These are phyloP conservation scores for Ectropis crepuscularia DNA, from an alignment of 2,888 invertebrate genomes.

Conservation along the genomic window DNA sequence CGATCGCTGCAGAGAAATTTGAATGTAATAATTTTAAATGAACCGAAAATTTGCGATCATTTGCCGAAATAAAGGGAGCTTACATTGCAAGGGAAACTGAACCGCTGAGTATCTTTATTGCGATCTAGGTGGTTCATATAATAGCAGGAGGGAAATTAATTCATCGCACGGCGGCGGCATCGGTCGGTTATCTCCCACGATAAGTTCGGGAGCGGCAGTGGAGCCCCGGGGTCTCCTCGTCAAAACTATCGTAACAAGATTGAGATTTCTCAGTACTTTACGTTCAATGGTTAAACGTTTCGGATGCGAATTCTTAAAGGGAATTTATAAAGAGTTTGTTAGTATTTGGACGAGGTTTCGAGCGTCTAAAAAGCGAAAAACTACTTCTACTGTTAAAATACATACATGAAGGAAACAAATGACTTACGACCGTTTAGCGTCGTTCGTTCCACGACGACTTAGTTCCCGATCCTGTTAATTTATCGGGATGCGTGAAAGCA, in stretches of 20 bases:
- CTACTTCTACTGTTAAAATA: no score
- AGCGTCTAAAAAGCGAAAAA: constrained; percentile 41
- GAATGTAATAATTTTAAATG: constrained; percentile 59
- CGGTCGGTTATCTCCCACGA: constrained; percentile 64
- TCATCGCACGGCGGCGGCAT: constrained; percentile 72
- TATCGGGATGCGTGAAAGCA: no score
- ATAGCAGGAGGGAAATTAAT: constrained; percentile 76
- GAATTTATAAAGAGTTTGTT: constrained; percentile 55
- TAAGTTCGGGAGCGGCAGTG: constrained; percentile 56
- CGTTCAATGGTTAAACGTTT: constrained; percentile 58
- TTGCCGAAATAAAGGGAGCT: constrained; percentile 54
- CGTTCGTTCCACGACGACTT: no score
- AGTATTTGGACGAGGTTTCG: constrained; percentile 51
- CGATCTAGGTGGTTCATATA: constrained; percentile 74
- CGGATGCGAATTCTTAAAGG: constrained; percentile 51
- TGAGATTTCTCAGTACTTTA: constrained; percentile 71
- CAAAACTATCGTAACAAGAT: constrained; percentile 78
- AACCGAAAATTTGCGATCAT: constrained; percentile 62
- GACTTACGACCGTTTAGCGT: no score
- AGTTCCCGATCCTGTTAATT: no score
- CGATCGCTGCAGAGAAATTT: constrained; percentile 38
- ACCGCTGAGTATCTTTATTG: constrained; percentile 71
- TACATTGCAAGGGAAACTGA: constrained; percentile 55
- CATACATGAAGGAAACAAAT: no score
- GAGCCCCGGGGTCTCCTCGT: constrained; percentile 60